Evolutionary conservation across 2,113 vertebrate species (phyloP), one percentile per base, ranked within the genome.

Genomic region (Podarcis muralis): DNA sequence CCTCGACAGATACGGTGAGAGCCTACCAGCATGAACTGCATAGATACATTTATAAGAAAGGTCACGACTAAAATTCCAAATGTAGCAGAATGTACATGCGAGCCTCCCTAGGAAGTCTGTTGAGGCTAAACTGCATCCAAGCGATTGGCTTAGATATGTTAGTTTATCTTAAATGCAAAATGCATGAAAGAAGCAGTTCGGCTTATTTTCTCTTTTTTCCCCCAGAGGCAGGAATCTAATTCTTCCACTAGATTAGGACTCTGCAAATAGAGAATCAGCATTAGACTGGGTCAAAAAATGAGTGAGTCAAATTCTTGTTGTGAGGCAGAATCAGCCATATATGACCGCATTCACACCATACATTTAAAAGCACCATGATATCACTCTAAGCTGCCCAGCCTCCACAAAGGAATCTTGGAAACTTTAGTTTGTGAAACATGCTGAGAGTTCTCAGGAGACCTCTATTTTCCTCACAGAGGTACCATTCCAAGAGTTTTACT

Each of bases 131-230:
- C 81, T 85, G 90, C 82, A 94, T 94, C 95, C 92, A 96, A 87
- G 93, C 87, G 83, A 89, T 83, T 92, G 88, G 74, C 93, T 92
- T 84, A 95, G 93, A 93, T 91, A 90, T 91, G 84, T 87, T 89
- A 94, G 87, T 93, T 96, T 96, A 92, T 92, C 96, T 96, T 89
- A 68, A 91, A 92, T 92, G 75, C 76, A 91, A 93, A 94, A 96
- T 94, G 32, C 88, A 94, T 93, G 86, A 87, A 82, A 23, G 82
- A 92, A 93, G 75, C 53, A 66, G 82, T 40, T 20, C 90, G 32
- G 69, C 25, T 93, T 87, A 81, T 92, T 87, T 3, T 69, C 1
- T 69, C 6, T 68, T 71, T 71, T 53, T 66, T 93, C 95, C 93
- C 89, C 79, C 83, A 80, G 65, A 90, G 66, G 62, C 94, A 90